phyloP scores from a whole-genome alignment of 2,888 invertebrate genomes.

The Ophioninae sp. region DNA sequence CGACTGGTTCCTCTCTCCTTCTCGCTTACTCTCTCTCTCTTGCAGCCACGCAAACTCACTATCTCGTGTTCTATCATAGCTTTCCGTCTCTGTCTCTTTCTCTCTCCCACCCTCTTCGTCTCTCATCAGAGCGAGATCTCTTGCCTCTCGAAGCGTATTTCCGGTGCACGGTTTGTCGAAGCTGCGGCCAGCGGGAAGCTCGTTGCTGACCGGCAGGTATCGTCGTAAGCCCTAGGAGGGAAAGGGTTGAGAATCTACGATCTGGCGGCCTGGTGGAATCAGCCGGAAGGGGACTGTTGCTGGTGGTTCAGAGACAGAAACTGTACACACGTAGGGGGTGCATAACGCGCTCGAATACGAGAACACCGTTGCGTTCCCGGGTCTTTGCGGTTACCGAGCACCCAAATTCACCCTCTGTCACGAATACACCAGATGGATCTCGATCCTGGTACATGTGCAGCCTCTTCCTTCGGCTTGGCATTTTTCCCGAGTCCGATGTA shows the following conservation, averaged over 20 bases:
- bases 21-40: slow-evolving; percentile 53
- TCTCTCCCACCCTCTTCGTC: slow-evolving; percentile 18
- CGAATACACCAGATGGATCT: slow-evolving; percentile 54
- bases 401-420: slow-evolving; percentile 67
- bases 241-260: slow-evolving; percentile 58
- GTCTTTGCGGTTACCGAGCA: slow-evolving; percentile 67
- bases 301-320: slow-evolving; percentile 45
- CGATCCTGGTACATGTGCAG: slow-evolving; percentile 5
- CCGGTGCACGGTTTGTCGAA: slow-evolving; percentile 46
- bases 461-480: slow-evolving; percentile 11
- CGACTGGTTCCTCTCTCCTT: slow-evolving; percentile 69
- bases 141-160: slow-evolving; percentile 49
- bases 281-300: background rate
- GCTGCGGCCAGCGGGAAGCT: slow-evolving; percentile 25
- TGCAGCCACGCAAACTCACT: slow-evolving; percentile 46
- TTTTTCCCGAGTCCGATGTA: background rate
- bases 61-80: slow-evolving; percentile 49
- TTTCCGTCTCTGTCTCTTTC: slow-evolving; percentile 47
- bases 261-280: slow-evolving; percentile 40
- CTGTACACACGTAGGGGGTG: slow-evolving; percentile 52
- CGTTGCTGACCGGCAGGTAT: slow-evolving; percentile 52
- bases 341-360: slow-evolving; percentile 70
- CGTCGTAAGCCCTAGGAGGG: slow-evolving; percentile 36
- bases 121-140: slow-evolving; percentile 37
- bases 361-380: slow-evolving; percentile 66